Base-by-base conservation (phyloP, 2,888 invertebrate species). In the Nephrocerus scutellatus region DNA sequence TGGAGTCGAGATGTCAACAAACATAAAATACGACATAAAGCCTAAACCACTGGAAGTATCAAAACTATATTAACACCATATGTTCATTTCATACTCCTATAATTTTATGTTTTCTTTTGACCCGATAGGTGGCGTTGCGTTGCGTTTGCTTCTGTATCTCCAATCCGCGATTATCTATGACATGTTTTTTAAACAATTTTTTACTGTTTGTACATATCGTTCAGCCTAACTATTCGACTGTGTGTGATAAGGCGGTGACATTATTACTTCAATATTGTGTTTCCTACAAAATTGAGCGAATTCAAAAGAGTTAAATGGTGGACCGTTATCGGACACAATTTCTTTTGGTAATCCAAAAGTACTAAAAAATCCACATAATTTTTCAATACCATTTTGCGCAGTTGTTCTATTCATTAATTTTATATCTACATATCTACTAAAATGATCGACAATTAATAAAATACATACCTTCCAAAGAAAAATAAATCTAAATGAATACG, bases 401-500 rank as follows among this genome's bases (percentile, higher is more conserved):
- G 8, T 31, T 5, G 32, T 26, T 16, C 12, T 21, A 5, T 15
- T 20, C 30, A 34, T 39, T 9, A 26, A 31, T 24, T 36, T 31
- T 9, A 41, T 18, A 8, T 41, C 35, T 12, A 25, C 30, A 20
- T 36, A 39, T 20, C 16, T 39, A 24, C 24, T 19, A 15, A 22
- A 33, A 9, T 19, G 9, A 24, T 30, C 39, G 15, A 40, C 16
- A 21, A 40, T 30, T 2, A 31, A 31, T 14, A 41, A 18, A 36
- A 36, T 4, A n/a, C 20, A 32, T 41, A 36, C 4, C 41, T 32
- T 6, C 26, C 12, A 32, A 41, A 41, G 12, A 19, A 26, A 25
- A 34, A 39, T n/a, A 39, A 39, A 34, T 39, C 24, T 15, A 39
- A 18, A 36, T 41, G 41, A 18, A 41, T 14, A 2, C 36, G 32